phyloP scores from a whole-genome alignment of 2,888 invertebrate species.

The Rhagonycha fulva region DNA sequence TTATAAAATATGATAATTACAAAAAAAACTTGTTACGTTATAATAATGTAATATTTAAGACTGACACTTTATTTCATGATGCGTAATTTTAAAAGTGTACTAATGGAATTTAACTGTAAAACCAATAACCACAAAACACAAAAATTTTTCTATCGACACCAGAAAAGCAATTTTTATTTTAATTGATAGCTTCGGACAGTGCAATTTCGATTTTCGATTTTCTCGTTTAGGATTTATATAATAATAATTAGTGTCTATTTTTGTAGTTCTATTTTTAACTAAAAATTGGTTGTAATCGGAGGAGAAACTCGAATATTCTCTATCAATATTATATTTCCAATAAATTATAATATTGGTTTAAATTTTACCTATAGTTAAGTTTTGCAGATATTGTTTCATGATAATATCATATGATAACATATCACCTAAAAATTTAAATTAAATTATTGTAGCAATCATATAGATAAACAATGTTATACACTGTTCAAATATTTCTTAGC shows the following conservation, averaged over 20 bases:
- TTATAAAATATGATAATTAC: neutral
- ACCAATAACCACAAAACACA: neutral
- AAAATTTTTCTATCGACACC: neutral
- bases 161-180: neutral
- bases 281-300: too few species aligned
- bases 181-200: neutral
- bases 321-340: too few species aligned
- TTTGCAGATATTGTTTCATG: too few species aligned
- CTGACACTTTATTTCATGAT: too few species aligned
- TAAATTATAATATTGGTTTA: too few species aligned
- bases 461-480: neutral
- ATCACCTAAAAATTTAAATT: neutral
- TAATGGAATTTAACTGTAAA: neutral
- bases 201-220: too few species aligned
- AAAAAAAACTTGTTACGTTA: neutral
- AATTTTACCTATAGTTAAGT: too few species aligned
- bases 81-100: neutral
- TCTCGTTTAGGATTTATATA: too few species aligned
- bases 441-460: neutral
- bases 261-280: too few species aligned
- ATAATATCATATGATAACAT: neutral
- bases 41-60: neutral
- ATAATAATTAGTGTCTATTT: too few species aligned
- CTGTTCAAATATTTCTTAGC: neutral
- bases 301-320: too few species aligned